Evolutionary conservation across 1,140 invertebrate genomes (phyloP).

Genomic region (Physella acuta): DNA sequence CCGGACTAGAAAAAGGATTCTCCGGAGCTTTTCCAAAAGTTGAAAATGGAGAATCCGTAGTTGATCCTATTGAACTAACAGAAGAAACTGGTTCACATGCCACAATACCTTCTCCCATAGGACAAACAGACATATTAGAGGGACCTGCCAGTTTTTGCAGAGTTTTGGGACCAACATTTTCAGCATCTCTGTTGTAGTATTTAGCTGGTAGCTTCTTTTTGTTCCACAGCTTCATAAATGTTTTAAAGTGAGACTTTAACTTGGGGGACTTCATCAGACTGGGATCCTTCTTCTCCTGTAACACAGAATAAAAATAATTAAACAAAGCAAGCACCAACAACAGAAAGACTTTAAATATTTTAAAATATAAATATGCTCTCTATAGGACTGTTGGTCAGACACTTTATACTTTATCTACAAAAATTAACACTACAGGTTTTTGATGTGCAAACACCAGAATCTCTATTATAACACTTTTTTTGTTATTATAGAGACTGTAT

Average conservation of each 20-base stretch:
- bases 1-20: constrained; percentile 26
- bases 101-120: too few species aligned
- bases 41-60: constrained; percentile 38
- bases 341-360: neutral
- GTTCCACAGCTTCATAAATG: constrained; percentile 46
- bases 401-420: neutral
- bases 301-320: constrained; percentile 9
- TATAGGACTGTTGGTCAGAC: neutral
- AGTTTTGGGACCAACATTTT: too few species aligned
- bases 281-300: constrained; percentile 38
- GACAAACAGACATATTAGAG: too few species aligned
- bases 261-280: constrained; percentile 40
- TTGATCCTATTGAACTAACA: neutral
- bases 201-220: constrained; percentile 38
- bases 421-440: neutral
- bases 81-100: too few species aligned
- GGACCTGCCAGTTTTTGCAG: too few species aligned
- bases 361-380: neutral
- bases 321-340: neutral
- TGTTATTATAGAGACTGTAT: too few species aligned
- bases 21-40: constrained; percentile 44
- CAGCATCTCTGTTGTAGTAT: too few species aligned
- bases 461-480: neutral
- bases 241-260: constrained; percentile 38
- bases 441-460: neutral